phyloP scores from a whole-genome alignment of 2,113 vertebrate genomes.

The Seriola quinqueradiata region DNA sequence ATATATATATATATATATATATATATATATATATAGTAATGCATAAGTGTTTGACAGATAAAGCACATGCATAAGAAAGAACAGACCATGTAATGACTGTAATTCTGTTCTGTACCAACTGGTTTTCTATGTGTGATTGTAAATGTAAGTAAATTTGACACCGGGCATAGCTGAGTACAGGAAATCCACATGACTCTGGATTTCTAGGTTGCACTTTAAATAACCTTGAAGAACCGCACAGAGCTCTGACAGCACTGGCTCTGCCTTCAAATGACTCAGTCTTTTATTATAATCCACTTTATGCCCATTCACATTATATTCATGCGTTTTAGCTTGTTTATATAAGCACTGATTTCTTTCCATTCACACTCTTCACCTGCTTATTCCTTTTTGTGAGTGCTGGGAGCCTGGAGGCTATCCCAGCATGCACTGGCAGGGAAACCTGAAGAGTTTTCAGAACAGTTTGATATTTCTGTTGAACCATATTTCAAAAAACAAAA shows the following conservation, averaged over 20 bases:
- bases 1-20: no score
- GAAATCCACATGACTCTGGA: background rate
- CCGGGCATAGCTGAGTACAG: background rate
- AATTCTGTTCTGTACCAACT: background rate
- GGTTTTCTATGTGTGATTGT: background rate
- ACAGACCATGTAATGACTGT: background rate
- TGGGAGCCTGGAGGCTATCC: slow-evolving; percentile 43
- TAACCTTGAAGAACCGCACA: slow-evolving; percentile 31
- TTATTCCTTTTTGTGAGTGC: slow-evolving; percentile 46
- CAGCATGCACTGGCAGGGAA: slow-evolving; percentile 33
- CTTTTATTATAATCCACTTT: slow-evolving; percentile 13
- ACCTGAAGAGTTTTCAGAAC: background rate
- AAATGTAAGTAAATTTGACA: background rate
- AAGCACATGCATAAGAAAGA: background rate
- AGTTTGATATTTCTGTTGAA: slow-evolving; percentile 4
- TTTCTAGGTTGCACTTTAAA: slow-evolving; percentile 49
- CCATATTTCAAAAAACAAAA: background rate
- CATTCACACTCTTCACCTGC: slow-evolving; percentile 55
- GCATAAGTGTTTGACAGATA: background rate
- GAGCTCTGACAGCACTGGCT: background rate
- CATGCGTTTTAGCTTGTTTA: slow-evolving; percentile 58
- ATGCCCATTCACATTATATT: slow-evolving; percentile 25
- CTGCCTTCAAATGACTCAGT: slow-evolving; percentile 29
- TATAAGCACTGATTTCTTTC: slow-evolving; percentile 41
- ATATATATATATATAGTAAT: background rate